Conservation (phyloP, 2,888 invertebrate species). For the Ennomos erosarius region DNA sequence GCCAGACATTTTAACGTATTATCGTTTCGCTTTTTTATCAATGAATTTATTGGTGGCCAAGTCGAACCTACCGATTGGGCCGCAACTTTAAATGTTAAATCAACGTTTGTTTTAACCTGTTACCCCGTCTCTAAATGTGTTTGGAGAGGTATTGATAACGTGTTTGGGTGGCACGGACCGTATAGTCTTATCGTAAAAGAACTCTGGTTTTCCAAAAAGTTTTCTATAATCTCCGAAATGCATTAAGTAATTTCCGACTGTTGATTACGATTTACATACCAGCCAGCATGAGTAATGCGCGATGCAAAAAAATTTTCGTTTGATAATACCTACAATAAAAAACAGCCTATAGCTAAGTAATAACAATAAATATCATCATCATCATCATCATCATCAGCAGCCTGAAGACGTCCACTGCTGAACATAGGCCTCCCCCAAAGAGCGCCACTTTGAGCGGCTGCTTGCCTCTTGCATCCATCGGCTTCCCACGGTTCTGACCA, state of each 20-base stretch:
- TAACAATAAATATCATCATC: no score
- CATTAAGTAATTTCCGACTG: slow-evolving; percentile 62
- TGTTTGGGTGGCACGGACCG: slow-evolving; percentile 73
- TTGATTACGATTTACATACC: slow-evolving; percentile 52
- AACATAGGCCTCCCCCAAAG: no score
- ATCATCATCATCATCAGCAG: no score
- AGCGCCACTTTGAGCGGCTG: no score
- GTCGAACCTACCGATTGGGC: slow-evolving; percentile 58
- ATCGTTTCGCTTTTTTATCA: slow-evolving; percentile 73
- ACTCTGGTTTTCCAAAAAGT: slow-evolving; percentile 54
- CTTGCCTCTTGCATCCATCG: no score
- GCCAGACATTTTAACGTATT: slow-evolving; percentile 64
- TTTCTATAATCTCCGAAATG: slow-evolving; percentile 56
- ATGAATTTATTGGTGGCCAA: slow-evolving; percentile 74
- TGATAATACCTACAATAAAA: slow-evolving; percentile 1
- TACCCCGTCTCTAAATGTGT: slow-evolving; percentile 71
- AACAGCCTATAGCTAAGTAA: no score
- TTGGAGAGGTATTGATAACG: slow-evolving; percentile 69
- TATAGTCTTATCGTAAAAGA: slow-evolving; percentile 62
- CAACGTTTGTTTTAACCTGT: slow-evolving; percentile 70
- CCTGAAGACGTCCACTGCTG: no score
- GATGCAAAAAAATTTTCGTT: slow-evolving; percentile 39
- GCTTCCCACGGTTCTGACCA: no score
- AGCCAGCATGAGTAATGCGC: slow-evolving; percentile 42
- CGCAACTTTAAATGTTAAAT: slow-evolving; percentile 72